phyloP scores from a whole-genome alignment of 2,113 vertebrate species.

The Corydoras sp. region DNA sequence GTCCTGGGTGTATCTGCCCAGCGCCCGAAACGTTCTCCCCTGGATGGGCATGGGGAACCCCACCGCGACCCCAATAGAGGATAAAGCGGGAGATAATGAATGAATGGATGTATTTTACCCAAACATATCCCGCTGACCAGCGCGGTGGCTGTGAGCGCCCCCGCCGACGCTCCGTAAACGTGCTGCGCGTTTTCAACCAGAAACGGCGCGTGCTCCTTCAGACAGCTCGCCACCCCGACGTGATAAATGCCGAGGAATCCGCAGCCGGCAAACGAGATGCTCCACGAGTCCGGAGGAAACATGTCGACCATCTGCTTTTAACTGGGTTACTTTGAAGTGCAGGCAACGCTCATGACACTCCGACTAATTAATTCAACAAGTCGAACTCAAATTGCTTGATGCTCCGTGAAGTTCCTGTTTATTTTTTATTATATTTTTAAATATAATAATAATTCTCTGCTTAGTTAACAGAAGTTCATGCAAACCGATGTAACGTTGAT shows the following conservation, averaged over 20 bases:
- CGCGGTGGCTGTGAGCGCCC: slow-evolving; percentile 84
- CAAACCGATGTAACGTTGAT: too few species aligned
- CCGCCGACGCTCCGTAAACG: slow-evolving; percentile 91
- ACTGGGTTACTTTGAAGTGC: background rate
- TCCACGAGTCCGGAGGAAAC: slow-evolving; percentile 88
- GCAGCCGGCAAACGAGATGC: slow-evolving; percentile 94
- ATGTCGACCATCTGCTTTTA: slow-evolving; percentile 56
- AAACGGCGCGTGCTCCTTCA: slow-evolving; percentile 85
- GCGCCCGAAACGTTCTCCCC: too few species aligned
- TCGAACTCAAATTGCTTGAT: too few species aligned
- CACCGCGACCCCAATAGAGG: too few species aligned
- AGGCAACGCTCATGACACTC: background rate
- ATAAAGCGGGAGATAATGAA: too few species aligned
- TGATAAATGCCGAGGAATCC: slow-evolving; percentile 96
- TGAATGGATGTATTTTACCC: slow-evolving; percentile 56
- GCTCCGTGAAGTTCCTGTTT: too few species aligned
- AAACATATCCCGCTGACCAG: slow-evolving; percentile 83
- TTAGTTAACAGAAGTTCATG: too few species aligned
- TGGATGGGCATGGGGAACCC: too few species aligned
- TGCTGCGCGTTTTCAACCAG: slow-evolving; percentile 82
- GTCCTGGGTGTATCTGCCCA: too few species aligned
- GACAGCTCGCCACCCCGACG: slow-evolving; percentile 88
- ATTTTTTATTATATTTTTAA: too few species aligned
- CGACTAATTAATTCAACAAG: too few species aligned
- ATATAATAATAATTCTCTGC: too few species aligned